phyloP scores from a whole-genome alignment of 2,888 invertebrate genomes.

The Dioctria linearis region DNA sequence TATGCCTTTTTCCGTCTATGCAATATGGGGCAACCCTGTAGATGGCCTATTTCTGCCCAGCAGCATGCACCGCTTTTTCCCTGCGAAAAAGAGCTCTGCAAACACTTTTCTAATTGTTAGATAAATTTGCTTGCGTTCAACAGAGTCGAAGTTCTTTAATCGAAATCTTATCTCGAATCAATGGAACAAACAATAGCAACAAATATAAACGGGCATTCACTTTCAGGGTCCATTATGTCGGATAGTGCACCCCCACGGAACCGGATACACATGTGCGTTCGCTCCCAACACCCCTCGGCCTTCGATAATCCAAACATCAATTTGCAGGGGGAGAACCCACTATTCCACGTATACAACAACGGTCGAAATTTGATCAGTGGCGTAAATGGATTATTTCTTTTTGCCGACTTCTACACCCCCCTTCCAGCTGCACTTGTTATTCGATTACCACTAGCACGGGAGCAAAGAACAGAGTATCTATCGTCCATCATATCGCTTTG shows the following conservation, averaged over 20 bases:
- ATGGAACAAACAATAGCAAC: slow-evolving; percentile 6
- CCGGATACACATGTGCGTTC: slow-evolving; percentile 53
- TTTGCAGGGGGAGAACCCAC: slow-evolving; percentile 40
- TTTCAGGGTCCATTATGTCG: slow-evolving; percentile 40
- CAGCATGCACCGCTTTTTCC: not conserved
- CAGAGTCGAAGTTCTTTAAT: not conserved
- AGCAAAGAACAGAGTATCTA: slow-evolving; percentile 15
- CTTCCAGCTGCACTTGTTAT: slow-evolving; percentile 47
- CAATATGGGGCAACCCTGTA: not conserved
- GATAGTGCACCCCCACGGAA: slow-evolving; percentile 17
- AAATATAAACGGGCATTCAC: slow-evolving; percentile 10
- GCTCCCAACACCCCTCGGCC: slow-evolving; percentile 54
- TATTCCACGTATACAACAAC: slow-evolving; percentile 46
- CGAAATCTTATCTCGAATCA: slow-evolving; percentile 6
- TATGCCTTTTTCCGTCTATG: no score
- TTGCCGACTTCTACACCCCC: slow-evolving; percentile 11
- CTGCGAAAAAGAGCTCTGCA: not conserved
- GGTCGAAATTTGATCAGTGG: slow-evolving; percentile 58
- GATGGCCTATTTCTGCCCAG: not conserved
- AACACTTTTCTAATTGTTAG: not conserved
- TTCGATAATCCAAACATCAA: slow-evolving; percentile 59
- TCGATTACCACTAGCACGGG: slow-evolving; percentile 51
- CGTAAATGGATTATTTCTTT: slow-evolving; percentile 59
- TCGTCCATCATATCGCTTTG: slow-evolving; percentile 30
- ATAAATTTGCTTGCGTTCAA: not conserved